phyloP scores from a whole-genome alignment of 2,113 vertebrate species.

The Triplophysa siluroides region DNA sequence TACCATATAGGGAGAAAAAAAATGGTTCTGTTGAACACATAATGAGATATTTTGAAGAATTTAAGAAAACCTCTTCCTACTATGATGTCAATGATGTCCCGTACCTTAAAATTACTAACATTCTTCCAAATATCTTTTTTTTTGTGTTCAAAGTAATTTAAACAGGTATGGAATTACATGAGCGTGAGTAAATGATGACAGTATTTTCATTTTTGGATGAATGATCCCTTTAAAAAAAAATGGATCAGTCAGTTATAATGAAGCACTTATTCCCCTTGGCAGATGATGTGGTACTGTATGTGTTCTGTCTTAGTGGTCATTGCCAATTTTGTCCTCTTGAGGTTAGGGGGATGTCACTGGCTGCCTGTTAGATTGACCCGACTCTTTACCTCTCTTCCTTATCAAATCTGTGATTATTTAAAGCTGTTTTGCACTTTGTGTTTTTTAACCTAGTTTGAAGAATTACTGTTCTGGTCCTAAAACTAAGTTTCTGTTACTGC shows the following conservation, averaged over 20 bases:
- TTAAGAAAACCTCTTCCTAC: too few relatives aligned
- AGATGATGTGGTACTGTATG: not conserved
- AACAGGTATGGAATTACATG: too few relatives aligned
- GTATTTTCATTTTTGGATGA: too few relatives aligned
- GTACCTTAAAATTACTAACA: too few relatives aligned
- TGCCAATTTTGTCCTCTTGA: slow-evolving; percentile 7
- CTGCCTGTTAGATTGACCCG: slow-evolving; percentile 1
- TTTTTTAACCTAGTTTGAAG: slow-evolving; percentile 26
- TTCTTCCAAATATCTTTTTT: too few relatives aligned
- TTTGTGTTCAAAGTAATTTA: too few relatives aligned
- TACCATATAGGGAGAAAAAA: too few relatives aligned
- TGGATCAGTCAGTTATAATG: slow-evolving; percentile 27
- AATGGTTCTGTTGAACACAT: too few relatives aligned
- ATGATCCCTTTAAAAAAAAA: not conserved
- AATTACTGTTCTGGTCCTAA: slow-evolving; percentile 10
- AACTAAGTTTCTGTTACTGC: slow-evolving; percentile 22
- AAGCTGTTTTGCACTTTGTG: slow-evolving; percentile 69
- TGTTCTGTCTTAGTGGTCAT: slow-evolving; percentile 10
- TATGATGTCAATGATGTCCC: too few relatives aligned
- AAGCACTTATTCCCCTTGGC: not conserved
- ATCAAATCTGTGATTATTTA: slow-evolving; percentile 62
- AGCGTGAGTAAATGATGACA: too few relatives aligned
- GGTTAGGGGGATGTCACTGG: not conserved
- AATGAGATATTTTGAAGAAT: too few relatives aligned
- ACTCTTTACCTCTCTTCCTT: slow-evolving; percentile 42